Evolutionary conservation across 2,113 vertebrate species (phyloP), one percentile per base, ranked within the genome.

Genomic region (Nerophis lumbriciformis): DNA sequence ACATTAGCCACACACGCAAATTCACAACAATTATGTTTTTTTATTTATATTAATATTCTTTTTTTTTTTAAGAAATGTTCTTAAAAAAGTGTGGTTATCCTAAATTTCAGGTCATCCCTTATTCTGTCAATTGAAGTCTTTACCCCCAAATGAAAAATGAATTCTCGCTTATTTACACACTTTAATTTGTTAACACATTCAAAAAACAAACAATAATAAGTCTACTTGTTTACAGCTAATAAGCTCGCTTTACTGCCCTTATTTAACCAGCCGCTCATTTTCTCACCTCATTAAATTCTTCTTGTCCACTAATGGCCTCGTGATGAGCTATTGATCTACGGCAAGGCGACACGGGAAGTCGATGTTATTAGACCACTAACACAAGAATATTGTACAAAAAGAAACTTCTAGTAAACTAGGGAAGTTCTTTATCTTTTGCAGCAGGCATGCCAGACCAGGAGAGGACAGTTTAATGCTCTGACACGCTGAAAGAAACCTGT

Each of bases 281-380:
- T 72, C 48, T 16, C 59, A 53, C 59, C 78, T 76, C 77, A 89
- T 90, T 88, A 84, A 79, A 84, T 73, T 75, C 61, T 80, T 88
- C 67, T 74, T 68, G 75, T 61, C 69, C 65, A 77, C 79, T 88
- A 91, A 90, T 89, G 87, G 76, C 67, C 84, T 70, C 83, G 81
- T 84, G 85, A 87, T 85, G 81, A 86, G 85, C 72, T 88, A 89
- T 88, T 80, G 88, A 91, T 90, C 80, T 74, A 76, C 62, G 70
- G 69, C 61, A 67, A 77, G 75, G 75, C 71, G 66, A 72, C 68
- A 72, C 66, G 63, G 63, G 53, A 74, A 77, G 52, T 28, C 28
- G 28, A 28, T 28, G 28, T 28, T 66, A 62, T 54, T 36, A 53
- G 67, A 59, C 14, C 16, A 49, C 19, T 35, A 19, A 54, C 53